Base-by-base conservation (phyloP, 2,888 invertebrate species). In the Cryptosula pallasiana region DNA sequence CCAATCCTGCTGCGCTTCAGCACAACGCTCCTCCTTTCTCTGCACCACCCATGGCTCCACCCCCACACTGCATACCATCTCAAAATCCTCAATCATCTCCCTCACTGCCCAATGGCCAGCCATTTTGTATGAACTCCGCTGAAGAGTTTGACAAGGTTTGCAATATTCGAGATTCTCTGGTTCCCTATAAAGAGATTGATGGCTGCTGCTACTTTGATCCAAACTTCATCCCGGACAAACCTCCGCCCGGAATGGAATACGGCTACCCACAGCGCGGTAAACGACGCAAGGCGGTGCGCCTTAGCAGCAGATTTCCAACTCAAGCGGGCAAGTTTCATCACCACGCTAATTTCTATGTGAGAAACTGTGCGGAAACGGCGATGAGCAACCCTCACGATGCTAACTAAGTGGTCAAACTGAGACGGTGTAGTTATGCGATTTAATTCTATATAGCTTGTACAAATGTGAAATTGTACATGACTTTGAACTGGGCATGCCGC, bases 141-240 rank as follows among this genome's bases (percentile, higher is more conserved):
- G 45, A 45, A 45, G 20, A 45, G 45, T 45, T 45, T 20, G 45
- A 45, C 32, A 63, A 63, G 32, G 25, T 63, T 9, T 63, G 27
- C 32, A 63, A 32, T 34, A 27, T 63, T 13, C 63, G 63, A 13
- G 63, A 63, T 63, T 27, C 25, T 2, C 13, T 63, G 27, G 63
- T 63, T 16, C 63, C 63, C 25, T 63, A 63, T n/a, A 20, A 63
- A n/a, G 63, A 63, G 34, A 63, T 63, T 63, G 63, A 63, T 32
- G 63, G 63, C 5, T 63, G 63, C 27, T 63, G 63, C 32, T 63
- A 63, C n/a, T 63, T 63, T 32, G 63, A 63, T 63, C 63, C 63
- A 13, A 63, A 16, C 32, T 63, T 29, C 34, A 2, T 63, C 3
- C 32, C 63, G 3, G 63, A 63, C 32, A 63, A 63, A 32, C 63